phyloP scores from a whole-genome alignment of 2,888 invertebrate genomes.

The Sminthurinus aureus region DNA sequence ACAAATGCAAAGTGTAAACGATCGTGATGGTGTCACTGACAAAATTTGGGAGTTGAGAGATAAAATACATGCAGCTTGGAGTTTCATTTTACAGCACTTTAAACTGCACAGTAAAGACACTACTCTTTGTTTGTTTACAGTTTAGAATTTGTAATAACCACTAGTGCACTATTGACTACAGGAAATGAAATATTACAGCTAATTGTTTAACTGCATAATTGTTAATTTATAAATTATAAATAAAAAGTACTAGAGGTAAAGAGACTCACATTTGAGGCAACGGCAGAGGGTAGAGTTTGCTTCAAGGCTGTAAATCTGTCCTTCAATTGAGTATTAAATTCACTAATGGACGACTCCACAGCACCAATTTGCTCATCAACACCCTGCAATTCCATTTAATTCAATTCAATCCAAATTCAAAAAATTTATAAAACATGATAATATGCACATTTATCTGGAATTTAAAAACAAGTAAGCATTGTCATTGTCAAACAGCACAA shows the following conservation, averaged over 20 bases:
- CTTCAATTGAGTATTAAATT: constrained; percentile 54
- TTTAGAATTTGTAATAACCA: background rate
- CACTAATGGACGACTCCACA: constrained; percentile 47
- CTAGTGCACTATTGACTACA: background rate
- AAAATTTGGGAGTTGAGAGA: too few species aligned
- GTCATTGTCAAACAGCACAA: constrained; percentile 16
- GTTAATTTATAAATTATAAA: background rate
- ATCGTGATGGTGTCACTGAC: too few species aligned
- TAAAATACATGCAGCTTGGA: too few species aligned
- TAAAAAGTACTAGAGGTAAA: background rate
- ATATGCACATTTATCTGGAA: background rate
- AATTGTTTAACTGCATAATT: background rate
- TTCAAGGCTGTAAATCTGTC: constrained; percentile 57
- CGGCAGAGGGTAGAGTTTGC: constrained; percentile 57
- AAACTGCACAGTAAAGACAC: too few species aligned
- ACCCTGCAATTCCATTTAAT: constrained; percentile 40
- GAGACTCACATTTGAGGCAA: constrained; percentile 54
- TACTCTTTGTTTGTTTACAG: too few species aligned
- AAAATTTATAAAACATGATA: too few species aligned
- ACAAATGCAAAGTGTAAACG: too few species aligned
- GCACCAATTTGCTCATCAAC: constrained; percentile 46
- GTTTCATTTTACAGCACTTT: too few species aligned
- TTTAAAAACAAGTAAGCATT: constrained; percentile 21
- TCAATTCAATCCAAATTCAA: too few species aligned
- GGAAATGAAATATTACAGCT: background rate